Conservation (phyloP, 2,888 invertebrate genomes). For the Amphimallon solstitiale region DNA sequence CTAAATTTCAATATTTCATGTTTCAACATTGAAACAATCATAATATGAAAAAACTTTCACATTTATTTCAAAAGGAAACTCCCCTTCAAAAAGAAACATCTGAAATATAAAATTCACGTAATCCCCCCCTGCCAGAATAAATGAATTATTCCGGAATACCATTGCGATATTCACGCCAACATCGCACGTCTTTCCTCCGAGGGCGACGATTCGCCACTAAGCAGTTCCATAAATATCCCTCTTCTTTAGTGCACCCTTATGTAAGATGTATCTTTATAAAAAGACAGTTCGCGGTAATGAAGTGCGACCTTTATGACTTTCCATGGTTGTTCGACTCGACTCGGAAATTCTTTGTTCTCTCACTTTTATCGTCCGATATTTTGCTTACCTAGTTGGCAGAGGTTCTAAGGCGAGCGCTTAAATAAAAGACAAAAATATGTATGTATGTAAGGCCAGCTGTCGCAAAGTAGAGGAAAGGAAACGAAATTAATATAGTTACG, state of each 20-base stretch:
- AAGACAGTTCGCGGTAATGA: slow-evolving; percentile 9
- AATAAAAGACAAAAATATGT: slow-evolving; percentile 21
- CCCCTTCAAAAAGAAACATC: too few relatives aligned
- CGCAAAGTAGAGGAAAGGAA: not conserved
- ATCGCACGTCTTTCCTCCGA: too few relatives aligned
- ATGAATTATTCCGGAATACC: too few relatives aligned
- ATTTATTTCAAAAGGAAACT: too few relatives aligned
- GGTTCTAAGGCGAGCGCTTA: not conserved
- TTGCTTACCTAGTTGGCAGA: not conserved
- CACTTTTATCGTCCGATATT: slow-evolving; percentile 13
- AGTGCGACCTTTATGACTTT: slow-evolving; percentile 7
- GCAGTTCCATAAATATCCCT: too few relatives aligned
- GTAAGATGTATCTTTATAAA: slow-evolving; percentile 18
- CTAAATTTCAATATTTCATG: too few relatives aligned
- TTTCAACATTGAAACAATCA: too few relatives aligned
- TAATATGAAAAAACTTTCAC: too few relatives aligned
- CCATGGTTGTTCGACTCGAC: not conserved
- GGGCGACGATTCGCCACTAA: not conserved
- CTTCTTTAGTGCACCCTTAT: not conserved
- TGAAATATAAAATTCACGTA: too few relatives aligned
- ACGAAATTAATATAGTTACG: slow-evolving; percentile 9
- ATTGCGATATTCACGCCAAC: too few relatives aligned
- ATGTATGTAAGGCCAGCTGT: not conserved
- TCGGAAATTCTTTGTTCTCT: slow-evolving; percentile 7
- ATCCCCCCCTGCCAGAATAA: too few relatives aligned